Conservation (phyloP, 2,113 vertebrate species). For the Sarotherodon lohbergeri region DNA sequence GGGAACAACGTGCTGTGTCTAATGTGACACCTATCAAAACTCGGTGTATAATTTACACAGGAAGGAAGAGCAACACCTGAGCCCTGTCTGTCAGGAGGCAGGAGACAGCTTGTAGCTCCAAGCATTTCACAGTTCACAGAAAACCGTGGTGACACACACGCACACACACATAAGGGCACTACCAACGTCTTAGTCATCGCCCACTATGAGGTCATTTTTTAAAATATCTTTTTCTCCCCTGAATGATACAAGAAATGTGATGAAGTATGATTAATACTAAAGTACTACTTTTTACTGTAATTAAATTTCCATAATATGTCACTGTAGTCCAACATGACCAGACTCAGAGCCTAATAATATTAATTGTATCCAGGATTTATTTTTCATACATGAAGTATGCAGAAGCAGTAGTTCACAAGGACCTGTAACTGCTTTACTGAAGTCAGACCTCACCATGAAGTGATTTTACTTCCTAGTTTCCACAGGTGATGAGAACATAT, state of each 20-base stretch:
- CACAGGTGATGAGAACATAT: neutral
- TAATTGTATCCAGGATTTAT: neutral
- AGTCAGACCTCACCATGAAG: neutral
- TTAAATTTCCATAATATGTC: neutral
- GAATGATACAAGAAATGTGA: neutral
- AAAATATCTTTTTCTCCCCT: neutral
- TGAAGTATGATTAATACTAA: neutral
- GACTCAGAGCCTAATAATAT: neutral
- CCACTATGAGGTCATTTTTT: neutral
- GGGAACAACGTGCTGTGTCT: conserved; percentile 2
- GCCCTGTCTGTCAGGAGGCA: conserved; percentile 18
- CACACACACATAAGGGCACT: neutral
- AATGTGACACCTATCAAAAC: conserved; percentile 20
- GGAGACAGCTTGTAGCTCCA: conserved; percentile 9
- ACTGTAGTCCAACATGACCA: neutral
- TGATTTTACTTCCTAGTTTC: neutral
- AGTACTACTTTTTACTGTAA: neutral
- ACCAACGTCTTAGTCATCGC: neutral
- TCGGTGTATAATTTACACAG: conserved; percentile 35
- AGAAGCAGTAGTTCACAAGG: neutral
- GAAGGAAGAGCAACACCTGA: conserved; percentile 31
- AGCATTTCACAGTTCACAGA: neutral
- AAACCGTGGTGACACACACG: neutral
- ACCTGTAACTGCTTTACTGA: neutral
- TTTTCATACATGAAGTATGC: neutral